A percentile compares a stretch with the other conserved stretches of the same genome.
Evolutionary conservation across 2,888 invertebrate species (phyloP).

Genomic region (Drosophila dives): DNA sequence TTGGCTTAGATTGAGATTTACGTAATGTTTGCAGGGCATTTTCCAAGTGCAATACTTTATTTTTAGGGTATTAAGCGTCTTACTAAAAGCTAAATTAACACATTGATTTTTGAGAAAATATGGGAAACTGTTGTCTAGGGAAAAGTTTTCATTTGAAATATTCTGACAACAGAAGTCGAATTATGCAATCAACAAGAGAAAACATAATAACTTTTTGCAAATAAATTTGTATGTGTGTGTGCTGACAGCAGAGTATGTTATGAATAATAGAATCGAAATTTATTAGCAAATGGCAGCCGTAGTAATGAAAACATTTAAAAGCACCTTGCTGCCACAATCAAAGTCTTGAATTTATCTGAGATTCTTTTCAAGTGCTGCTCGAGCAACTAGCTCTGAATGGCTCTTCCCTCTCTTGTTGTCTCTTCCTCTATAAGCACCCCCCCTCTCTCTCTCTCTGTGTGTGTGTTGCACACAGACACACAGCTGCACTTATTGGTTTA

Average conservation of each 20-base stretch:
- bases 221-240: neutral
- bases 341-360: slow-evolving; percentile 34
- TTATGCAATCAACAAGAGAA: slow-evolving; percentile 8
- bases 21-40: neutral
- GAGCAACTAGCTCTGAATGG: slow-evolving; percentile 29
- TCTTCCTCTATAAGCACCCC: too few relatives aligned
- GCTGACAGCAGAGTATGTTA: slow-evolving; percentile 5
- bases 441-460: neutral
- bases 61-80: neutral
- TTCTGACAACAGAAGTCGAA: neutral
- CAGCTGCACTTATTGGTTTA: slow-evolving; percentile 77
- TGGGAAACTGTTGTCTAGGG: neutral
- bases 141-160: neutral
- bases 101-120: neutral
- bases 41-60: neutral
- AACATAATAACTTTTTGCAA: neutral
- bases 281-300: slow-evolving; percentile 20
- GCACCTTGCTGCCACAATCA: slow-evolving; percentile 21
- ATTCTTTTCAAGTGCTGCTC: slow-evolving; percentile 26
- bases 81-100: neutral
- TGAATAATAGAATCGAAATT: slow-evolving; percentile 36
- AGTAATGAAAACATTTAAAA: slow-evolving; percentile 14
- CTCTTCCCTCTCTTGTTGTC: slow-evolving; percentile 31
- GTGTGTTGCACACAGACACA: slow-evolving; percentile 21
- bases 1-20: neutral